Evolutionary conservation across 2,797 vertebrate genomes (phyloP), one percentile per base, ranked within the genome.

Genomic region (Apogon talboti): DNA sequence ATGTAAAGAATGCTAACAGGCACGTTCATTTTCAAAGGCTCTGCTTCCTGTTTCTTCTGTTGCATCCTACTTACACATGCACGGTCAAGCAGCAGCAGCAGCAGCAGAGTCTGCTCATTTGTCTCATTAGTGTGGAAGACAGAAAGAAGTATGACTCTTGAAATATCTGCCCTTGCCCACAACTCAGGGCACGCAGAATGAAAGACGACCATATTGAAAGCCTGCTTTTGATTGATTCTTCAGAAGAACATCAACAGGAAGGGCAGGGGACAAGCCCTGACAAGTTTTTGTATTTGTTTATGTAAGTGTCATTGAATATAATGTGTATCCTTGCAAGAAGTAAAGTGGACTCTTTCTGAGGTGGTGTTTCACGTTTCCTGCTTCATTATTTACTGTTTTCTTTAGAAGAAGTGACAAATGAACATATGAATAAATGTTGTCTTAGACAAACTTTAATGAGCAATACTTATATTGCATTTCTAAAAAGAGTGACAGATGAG

Each of bases 41-140:
- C 62, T 44, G 33, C 54, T 49, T 79, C 57, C 59, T 59, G 35
- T 76, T 79, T 52, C 45, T 62, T 64, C 68, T 66, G 51, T 48
- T 77, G 82, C 77, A 87, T 79, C 50, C 87, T 93, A 91, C 79
- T 92, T 95, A 84, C 84, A 86, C 92, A 94, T 93, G 94, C 93
- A 92, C 92, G 93, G 94, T 90, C 92, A 94, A 93, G 80, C 87
- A 28, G 24, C 24, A 28, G 21, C 21, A 24, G 21, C 21, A 92
- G 86, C 89, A 90, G 91, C 81, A 90, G 90, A 92, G 92, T 87
- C 89, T 84, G 89, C 94, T 95, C 90, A 65, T 92, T 92, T 93
- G 92, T 93, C 92, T 96, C 93, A 95, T 96, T 95, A 95, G 87
- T 79, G 84, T 71, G 82, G 79, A 76, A 89, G 92, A 94, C 92